A percentile compares a stretch with the other conserved stretches of the same genome.
phyloP scores from a whole-genome alignment of 2,888 invertebrate genomes.

The Sphaeridia pumilis region DNA sequence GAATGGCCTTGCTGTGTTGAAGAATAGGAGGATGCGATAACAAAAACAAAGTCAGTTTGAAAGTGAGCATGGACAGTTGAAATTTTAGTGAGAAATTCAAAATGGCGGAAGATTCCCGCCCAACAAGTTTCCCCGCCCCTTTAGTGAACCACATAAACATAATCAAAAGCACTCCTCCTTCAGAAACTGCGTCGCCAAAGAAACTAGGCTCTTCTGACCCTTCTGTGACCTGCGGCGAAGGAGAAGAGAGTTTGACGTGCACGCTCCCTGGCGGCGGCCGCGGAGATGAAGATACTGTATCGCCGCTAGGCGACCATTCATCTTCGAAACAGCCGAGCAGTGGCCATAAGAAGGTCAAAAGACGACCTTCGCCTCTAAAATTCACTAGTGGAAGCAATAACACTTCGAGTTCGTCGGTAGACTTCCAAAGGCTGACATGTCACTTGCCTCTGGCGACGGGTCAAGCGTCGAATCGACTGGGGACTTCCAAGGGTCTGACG shows the following conservation, averaged over 20 bases:
- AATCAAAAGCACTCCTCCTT: not conserved
- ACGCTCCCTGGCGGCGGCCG: not conserved
- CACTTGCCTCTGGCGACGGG: not conserved
- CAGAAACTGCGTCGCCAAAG: not conserved
- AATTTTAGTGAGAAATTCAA: too few species aligned
- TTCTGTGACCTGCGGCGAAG: too few species aligned
- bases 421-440: constrained; percentile 3
- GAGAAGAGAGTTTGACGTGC: too few species aligned
- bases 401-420: not conserved
- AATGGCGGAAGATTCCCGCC: too few species aligned
- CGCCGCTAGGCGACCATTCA: too few species aligned
- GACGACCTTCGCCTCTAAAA: constrained; percentile 6
- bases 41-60: too few species aligned
- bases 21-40: too few species aligned
- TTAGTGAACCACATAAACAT: not conserved
- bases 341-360: not conserved
- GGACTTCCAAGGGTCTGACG: constrained; percentile 2
- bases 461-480: not conserved
- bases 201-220: too few species aligned
- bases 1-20: too few species aligned
- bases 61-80: too few species aligned
- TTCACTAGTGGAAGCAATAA: too few species aligned
- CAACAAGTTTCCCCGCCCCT: not conserved
- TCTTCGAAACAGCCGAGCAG: not conserved
- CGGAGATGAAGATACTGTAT: not conserved